Evolutionary conservation across 2,797 vertebrate genomes (phyloP), one percentile per base, ranked within the genome.

Genomic region (Chelon labrosus): DNA sequence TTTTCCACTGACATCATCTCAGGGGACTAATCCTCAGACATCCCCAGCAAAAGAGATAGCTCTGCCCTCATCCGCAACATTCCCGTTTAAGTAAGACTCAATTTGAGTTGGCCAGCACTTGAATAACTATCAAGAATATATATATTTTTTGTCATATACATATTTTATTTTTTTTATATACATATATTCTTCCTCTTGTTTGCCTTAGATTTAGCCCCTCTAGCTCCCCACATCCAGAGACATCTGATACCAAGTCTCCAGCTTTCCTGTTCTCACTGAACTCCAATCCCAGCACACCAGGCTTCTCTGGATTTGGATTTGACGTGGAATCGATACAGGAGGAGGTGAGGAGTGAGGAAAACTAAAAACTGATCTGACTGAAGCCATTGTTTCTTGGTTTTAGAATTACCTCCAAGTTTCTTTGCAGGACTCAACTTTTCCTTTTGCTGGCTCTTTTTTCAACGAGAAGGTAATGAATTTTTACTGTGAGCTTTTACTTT

Each of bases 301-400:
- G 62, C 20, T 95, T 94, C 84, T 58, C 92, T 41, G 93, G 88
- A n/a, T 94, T 95, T 81, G 85, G 80, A 62, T 94, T 94, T 80
- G 85, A 94, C 17, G 10, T 58, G 16, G 82, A 75, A 20, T 77
- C 75, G 0, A 52, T 85, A 31, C 87, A 88, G 50, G 90, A 91
- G 49, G 93, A 95, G 91, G 92, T 94, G 49, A 89, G 87, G 16
- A 50, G 64, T 80, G 22, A 82, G 64, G 25, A 52, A 59, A 71
- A 10, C 7, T n/a, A 57, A 69, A 9, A 7, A 44, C 7, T 19
- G 16, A 42, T 64, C 22, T 72, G 2, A 69, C 17, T 73, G 46
- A 58, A 63, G 51, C 31, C 0, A 7, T 0, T 12, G 3, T 65
- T 55, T 73, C 5, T 57, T 47, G 31, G 17, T 61, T 73, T 73